Percentiles rank a stretch among this genome's conserved stretches.
phyloP scores from a whole-genome alignment of 2,888 invertebrate genomes.

The Anoncus sp. region DNA sequence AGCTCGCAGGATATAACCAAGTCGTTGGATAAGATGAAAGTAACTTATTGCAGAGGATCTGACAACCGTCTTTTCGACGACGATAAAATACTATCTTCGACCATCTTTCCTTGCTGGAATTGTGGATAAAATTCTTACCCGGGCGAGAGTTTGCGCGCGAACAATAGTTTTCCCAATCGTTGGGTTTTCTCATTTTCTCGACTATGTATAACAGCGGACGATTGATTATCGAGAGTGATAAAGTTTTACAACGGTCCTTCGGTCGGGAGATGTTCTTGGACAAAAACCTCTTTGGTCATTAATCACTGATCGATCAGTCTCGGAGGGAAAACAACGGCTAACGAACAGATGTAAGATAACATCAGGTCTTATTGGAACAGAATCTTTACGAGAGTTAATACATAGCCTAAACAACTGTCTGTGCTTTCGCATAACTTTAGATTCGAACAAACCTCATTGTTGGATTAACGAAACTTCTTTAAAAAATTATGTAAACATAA shows the following conservation, averaged over 20 bases:
- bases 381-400: not conserved
- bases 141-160: slow-evolving; percentile 10
- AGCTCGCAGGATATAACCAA: slow-evolving; percentile 38
- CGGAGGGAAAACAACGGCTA: slow-evolving; percentile 6
- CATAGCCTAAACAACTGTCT: too few species aligned
- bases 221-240: slow-evolving; percentile 51
- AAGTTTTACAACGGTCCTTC: slow-evolving; percentile 44
- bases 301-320: slow-evolving; percentile 39
- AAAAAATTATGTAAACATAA: too few species aligned
- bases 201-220: slow-evolving; percentile 2
- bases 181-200: slow-evolving; percentile 46
- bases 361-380: not conserved
- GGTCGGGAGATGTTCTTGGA: slow-evolving; percentile 25
- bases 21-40: slow-evolving; percentile 57
- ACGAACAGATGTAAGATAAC: not conserved
- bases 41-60: slow-evolving; percentile 54
- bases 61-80: slow-evolving; percentile 51
- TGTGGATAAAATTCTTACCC: slow-evolving; percentile 27
- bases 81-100: slow-evolving; percentile 63
- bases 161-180: slow-evolving; percentile 42
- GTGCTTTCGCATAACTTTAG: too few species aligned
- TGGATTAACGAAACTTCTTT: too few species aligned
- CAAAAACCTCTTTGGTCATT: slow-evolving; percentile 9
- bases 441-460: too few species aligned
- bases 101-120: slow-evolving; percentile 33